Evolutionary conservation across 2,888 invertebrate species (phyloP), one percentile per base, ranked within the genome.

Genomic region (Troglohyphantes excavatus): DNA sequence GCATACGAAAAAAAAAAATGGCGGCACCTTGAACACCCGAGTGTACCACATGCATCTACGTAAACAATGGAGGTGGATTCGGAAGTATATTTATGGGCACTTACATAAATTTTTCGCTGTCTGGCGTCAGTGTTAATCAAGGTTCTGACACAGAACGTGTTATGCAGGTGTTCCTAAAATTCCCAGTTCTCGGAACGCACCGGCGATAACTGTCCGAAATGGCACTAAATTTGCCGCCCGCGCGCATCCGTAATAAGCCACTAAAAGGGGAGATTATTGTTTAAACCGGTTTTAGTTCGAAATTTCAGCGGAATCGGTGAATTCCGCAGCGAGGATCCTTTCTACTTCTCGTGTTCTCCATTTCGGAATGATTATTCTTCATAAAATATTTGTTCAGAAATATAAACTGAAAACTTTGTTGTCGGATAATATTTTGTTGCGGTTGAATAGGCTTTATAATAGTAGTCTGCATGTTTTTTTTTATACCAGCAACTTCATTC

Each of bases 81-180:
- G 21, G 21, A 13, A 27, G 26, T 59, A 17, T 75, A 61, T 75
- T 75, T 75, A 75, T 75, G 33, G 61, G 21, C 43, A 59, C 59
- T 75, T 29, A 19, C 61, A 75, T 75, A 75, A 75, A 75, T 61
- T 61, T 46, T 72, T 23, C n/a, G n/a, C 3, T 39, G 70, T 70
- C 70, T 46, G 46, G 26, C 72, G 46, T 11, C 59, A 29, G 29
- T 59, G 33, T 61, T 61, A 59, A 61, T 75, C 59, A 75, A 59
- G 61, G 59, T 61, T 75, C 61, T 29, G 59, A 33, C 21, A 33
- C 33, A 23, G 27, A 75, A 75, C 75, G 29, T 33, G 75, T 29
- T 75, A 13, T 13, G 59, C 75, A 75, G 75, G 75, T 75, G 75
- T 75, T 75, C 29, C 29, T 19, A 13, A 53, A 26, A 29, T 53